phyloP scores from a whole-genome alignment of 2,113 vertebrate species.

The Halichoerus grypus region DNA sequence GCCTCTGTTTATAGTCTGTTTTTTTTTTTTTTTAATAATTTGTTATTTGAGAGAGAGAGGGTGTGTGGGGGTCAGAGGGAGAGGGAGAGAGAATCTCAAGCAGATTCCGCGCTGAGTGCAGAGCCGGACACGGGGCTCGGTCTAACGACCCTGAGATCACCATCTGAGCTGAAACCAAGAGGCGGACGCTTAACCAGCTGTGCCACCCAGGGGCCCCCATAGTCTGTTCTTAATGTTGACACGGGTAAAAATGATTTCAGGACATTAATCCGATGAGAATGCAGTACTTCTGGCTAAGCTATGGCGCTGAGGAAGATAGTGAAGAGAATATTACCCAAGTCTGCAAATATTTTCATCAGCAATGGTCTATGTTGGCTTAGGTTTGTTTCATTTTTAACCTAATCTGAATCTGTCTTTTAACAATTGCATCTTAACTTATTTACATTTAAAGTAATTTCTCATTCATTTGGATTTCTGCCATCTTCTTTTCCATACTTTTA shows the following conservation, averaged over 20 bases:
- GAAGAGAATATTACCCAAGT: not conserved
- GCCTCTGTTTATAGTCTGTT: not conserved
- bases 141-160: not conserved
- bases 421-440: constrained; percentile 4
- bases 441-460: not conserved
- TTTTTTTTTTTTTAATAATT: not conserved
- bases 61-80: not conserved
- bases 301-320: not conserved
- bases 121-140: not conserved
- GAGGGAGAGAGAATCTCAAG: not conserved
- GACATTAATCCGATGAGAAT: not conserved
- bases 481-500: not conserved
- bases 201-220: not conserved
- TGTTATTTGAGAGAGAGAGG: not conserved
- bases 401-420: constrained; percentile 22
- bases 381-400: constrained; percentile 22
- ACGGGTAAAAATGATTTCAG: not conserved
- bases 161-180: not conserved
- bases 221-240: not conserved
- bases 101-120: not conserved
- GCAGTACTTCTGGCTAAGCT: not conserved
- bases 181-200: not conserved
- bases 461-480: constrained; percentile 1
- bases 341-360: not conserved
- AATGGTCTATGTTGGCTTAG: not conserved